Evolutionary conservation across 2,888 invertebrate species (phyloP).

Genomic region (Patella pellucida): DNA sequence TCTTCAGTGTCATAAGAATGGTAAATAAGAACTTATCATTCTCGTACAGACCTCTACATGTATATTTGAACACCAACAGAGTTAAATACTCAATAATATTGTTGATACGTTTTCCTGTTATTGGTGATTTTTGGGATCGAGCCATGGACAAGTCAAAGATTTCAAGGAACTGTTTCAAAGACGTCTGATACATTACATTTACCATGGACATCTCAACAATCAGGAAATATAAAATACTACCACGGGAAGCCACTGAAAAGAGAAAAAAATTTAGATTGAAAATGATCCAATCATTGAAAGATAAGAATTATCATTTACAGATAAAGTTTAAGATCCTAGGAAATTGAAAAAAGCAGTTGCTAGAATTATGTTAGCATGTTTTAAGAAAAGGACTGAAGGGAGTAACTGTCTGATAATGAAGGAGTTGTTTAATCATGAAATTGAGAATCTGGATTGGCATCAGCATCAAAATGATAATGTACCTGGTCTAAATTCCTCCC

Average conservation of each 20-base stretch:
- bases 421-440: too few relatives aligned
- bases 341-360: too few relatives aligned
- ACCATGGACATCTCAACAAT: slow-evolving; percentile 98
- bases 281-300: too few relatives aligned
- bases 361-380: too few relatives aligned
- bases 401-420: too few relatives aligned
- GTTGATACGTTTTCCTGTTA: slow-evolving; percentile 84
- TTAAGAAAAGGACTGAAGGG: too few relatives aligned
- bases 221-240: slow-evolving; percentile 93
- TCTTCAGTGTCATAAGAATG: slow-evolving; percentile 93
- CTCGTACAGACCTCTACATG: slow-evolving; percentile 92
- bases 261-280: not conserved
- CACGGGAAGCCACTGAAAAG: slow-evolving; percentile 85
- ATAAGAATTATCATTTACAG: too few relatives aligned
- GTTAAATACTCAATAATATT: slow-evolving; percentile 92
- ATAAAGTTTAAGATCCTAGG: too few relatives aligned
- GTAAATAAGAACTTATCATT: slow-evolving; percentile 93
- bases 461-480: too few relatives aligned
- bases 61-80: slow-evolving; percentile 92
- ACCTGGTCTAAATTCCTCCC: slow-evolving; percentile 92
- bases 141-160: slow-evolving; percentile 95
- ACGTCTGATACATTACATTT: slow-evolving; percentile 97
- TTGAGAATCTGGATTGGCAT: too few relatives aligned
- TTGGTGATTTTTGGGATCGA: slow-evolving; percentile 83
- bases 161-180: slow-evolving; percentile 91